Evolutionary conservation across 37 sponge, comb jelly and placozoan genomes (phyloP).

Genomic region (Spongia lamella): DNA sequence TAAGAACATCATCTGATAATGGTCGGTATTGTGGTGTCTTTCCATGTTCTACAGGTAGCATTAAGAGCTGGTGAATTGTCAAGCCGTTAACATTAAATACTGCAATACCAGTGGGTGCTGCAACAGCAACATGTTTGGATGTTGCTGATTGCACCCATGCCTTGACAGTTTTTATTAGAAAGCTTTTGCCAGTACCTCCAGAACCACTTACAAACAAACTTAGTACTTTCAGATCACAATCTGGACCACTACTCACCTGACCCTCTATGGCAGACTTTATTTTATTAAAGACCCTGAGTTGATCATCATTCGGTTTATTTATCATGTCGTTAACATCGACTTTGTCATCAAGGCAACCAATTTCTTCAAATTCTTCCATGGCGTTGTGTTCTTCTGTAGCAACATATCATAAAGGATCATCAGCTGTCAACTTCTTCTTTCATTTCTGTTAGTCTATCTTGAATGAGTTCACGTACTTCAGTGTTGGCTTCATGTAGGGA

Average conservation of each 20-base stretch:
- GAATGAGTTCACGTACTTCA: no score
- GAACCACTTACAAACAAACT: slow-evolving; percentile 49
- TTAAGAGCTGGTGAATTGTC: slow-evolving; percentile 34
- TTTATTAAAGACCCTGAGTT: slow-evolving; percentile 4
- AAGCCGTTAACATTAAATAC: slow-evolving; percentile 40
- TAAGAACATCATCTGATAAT: slow-evolving; percentile 9
- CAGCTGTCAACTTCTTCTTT: no score
- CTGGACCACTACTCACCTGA: background rate
- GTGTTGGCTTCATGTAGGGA: no score
- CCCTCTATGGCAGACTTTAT: slow-evolving; percentile 6
- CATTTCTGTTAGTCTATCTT: no score
- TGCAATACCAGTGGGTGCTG: slow-evolving; percentile 59
- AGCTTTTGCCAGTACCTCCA: slow-evolving; percentile 58
- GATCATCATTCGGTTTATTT: slow-evolving; percentile 18
- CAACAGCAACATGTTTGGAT: slow-evolving; percentile 21
- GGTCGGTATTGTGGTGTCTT: slow-evolving; percentile 25
- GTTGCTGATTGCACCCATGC: slow-evolving; percentile 18
- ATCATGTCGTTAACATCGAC: background rate
- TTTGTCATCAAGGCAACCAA: background rate
- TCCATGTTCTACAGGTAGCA: slow-evolving; percentile 53
- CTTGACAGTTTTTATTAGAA: slow-evolving; percentile 44
- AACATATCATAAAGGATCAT: no score
- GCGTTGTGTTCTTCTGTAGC: slow-evolving; percentile 14
- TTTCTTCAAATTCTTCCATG: slow-evolving; percentile 24
- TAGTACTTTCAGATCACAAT: slow-evolving; percentile 4